phyloP scores from a whole-genome alignment of 2,797 vertebrate genomes.

The Sebastes paucispinis region DNA sequence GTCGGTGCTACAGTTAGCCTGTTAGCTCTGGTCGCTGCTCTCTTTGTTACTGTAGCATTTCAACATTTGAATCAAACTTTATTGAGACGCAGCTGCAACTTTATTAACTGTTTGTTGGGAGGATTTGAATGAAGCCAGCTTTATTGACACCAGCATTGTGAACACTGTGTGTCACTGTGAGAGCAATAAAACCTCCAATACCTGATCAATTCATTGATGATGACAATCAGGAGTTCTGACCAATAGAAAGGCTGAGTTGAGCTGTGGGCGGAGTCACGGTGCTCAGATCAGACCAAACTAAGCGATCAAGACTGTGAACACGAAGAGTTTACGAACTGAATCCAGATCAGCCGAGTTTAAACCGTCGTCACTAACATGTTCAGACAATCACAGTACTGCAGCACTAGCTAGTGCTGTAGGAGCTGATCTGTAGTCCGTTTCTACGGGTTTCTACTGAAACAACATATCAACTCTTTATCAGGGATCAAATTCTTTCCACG shows the following conservation, averaged over 20 bases:
- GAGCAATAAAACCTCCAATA: conserved; percentile 60
- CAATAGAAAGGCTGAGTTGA: conserved; percentile 15
- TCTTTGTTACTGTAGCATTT: neutral
- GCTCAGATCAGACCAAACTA: neutral
- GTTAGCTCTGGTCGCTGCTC: conserved; percentile 2
- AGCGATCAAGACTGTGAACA: neutral
- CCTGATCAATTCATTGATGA: conserved; percentile 3
- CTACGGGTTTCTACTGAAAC: neutral
- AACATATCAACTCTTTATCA: conserved; percentile 29
- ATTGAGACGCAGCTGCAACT: conserved; percentile 26
- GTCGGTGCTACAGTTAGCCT: conserved; percentile 25
- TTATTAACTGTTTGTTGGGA: neutral
- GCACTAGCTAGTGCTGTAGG: no score
- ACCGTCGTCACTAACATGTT: neutral
- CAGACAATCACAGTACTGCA: neutral
- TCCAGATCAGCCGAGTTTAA: neutral
- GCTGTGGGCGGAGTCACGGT: conserved; percentile 5
- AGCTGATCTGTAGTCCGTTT: neutral
- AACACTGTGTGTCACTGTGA: conserved; percentile 45
- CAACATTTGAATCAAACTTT: conserved; percentile 23
- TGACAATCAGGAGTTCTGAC: conserved; percentile 54
- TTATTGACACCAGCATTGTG: conserved; percentile 50
- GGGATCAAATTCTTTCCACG: conserved; percentile 31
- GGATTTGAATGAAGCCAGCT: conserved; percentile 25
- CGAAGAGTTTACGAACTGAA: neutral